Conservation (phyloP, 2,888 invertebrate species). For the Orthosia cruda region DNA sequence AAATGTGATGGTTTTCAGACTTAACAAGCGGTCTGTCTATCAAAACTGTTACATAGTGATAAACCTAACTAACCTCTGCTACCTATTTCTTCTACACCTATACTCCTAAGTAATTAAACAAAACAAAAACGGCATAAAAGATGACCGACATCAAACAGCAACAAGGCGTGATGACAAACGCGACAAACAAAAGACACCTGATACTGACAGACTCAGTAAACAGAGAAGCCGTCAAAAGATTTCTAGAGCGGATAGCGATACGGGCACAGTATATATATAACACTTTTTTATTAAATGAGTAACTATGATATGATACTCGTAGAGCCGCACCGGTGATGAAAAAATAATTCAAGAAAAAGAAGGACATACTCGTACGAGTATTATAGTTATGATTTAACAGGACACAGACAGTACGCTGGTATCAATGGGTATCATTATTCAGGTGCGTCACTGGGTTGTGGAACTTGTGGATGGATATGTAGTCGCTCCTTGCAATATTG, state of each 20-base stretch:
- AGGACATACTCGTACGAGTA: not conserved
- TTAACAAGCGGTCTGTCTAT: not conserved
- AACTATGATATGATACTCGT: not conserved
- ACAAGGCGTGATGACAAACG: conserved; percentile 44
- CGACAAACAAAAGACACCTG: conserved; percentile 72
- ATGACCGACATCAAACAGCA: conserved; percentile 47
- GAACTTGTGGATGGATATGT: too few species aligned
- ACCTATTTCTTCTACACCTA: not conserved
- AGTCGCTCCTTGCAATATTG: too few species aligned
- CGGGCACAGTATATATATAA: conserved; percentile 50
- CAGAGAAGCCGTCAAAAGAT: conserved; percentile 69
- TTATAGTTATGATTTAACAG: not conserved
- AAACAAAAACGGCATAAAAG: conserved; percentile 37
- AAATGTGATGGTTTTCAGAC: not conserved
- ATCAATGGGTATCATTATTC: not conserved
- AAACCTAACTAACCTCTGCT: not conserved
- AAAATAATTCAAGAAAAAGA: not conserved
- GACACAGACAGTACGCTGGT: not conserved
- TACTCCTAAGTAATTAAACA: conserved; percentile 24
- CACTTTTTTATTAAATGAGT: conserved; percentile 27
- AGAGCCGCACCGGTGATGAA: not conserved
- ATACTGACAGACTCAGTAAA: conserved; percentile 65
- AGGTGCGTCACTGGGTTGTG: too few species aligned
- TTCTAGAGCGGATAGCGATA: conserved; percentile 77
- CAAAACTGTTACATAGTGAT: not conserved